Evolutionary conservation across 2,113 vertebrate species (phyloP).

Genomic region (Tauraco erythrolophus): DNA sequence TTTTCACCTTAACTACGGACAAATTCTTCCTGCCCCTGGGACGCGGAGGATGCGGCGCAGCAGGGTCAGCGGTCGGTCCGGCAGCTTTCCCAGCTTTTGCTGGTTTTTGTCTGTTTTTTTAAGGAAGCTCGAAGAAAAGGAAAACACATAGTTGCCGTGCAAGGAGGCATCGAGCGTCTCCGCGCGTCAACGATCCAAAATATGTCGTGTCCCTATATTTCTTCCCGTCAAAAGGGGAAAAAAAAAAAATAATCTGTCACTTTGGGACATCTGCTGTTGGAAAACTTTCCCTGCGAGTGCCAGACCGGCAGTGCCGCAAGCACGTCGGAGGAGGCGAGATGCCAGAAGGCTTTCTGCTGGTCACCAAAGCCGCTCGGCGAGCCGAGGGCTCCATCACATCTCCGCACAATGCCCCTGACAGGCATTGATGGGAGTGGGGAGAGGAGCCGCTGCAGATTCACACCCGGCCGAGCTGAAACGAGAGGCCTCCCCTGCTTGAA

Average conservation of each 20-base stretch:
- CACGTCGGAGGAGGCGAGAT: conserved; percentile 74
- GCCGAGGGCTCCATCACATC: conserved; percentile 23
- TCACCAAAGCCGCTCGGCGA: conserved; percentile 67
- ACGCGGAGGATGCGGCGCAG: rapidly evolving
- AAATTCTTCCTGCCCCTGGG: not conserved
- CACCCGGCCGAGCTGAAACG: conserved; percentile 34
- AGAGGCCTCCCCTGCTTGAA: not conserved
- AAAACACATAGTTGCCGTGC: not conserved
- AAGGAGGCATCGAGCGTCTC: not conserved
- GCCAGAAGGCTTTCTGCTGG: conserved; percentile 69
- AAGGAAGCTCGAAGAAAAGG: conserved; percentile 6
- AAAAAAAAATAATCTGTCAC: conserved; percentile 40
- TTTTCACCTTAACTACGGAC: not conserved
- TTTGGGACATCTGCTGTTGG: conserved; percentile 69
- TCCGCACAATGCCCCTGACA: conserved; percentile 49
- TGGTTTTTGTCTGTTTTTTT: not conserved
- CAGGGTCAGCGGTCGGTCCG: not conserved
- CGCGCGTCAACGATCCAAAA: not conserved
- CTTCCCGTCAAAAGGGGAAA: not conserved
- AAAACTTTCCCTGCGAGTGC: conserved; percentile 58
- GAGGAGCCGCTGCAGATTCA: conserved; percentile 30
- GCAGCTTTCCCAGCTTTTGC: not conserved
- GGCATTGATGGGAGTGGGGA: conserved; percentile 60
- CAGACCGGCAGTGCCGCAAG: conserved; percentile 73
- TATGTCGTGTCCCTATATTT: conserved; percentile 40